Evolutionary conservation across 2,113 vertebrate genomes (phyloP), one percentile per base, ranked within the genome.

Genomic region (Psittacus erithacus): DNA sequence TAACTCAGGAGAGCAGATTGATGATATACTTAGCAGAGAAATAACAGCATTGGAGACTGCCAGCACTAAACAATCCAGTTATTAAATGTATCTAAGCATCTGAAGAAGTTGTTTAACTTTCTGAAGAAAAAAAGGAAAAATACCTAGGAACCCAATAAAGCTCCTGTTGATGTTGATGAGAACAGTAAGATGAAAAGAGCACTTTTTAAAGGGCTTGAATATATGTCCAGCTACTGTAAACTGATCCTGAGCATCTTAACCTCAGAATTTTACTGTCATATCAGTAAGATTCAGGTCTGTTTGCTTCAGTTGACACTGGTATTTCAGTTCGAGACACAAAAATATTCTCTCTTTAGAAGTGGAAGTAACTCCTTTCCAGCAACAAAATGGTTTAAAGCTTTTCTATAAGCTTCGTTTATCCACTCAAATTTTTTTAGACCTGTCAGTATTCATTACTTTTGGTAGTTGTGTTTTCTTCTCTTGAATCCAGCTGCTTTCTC

Each of bases 1-100:
- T 91, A 95, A 94, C 49, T 93, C 76, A 88, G 65, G 82, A 94
- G 64, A 96, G 57, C 78, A 91, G 81, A 95, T 82, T 96, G 90
- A 94, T 95, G 82, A 74, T 88, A 88, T 85, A 86, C 70, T 91
- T 92, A 95, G 86, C 57, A 75, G 62, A 96, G 80, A 44, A 90
- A 92, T 80, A 94, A 92, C 52, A 93, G 69, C 2, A 0, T 41
- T 64, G 62, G 43, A 95, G n/a, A 75, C 85, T 86, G 62, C 44
- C 60, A 84, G 55, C 86, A 68, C 77, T 88, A 84, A 94, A 94
- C 86, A 94, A 91, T 95, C 60, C 83, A 67, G 73, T 84, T 94
- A 70, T 96, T 92, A 88, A 90, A 88, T 24, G 20, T 39, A 79
- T 55, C 64, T 88, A 88, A 82, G 65, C 31, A 84, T 68, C 62